Evolutionary conservation across 1,140 invertebrate genomes (phyloP), one percentile per base, ranked within the genome.

Genomic region (Heliconius eleuchia): DNA sequence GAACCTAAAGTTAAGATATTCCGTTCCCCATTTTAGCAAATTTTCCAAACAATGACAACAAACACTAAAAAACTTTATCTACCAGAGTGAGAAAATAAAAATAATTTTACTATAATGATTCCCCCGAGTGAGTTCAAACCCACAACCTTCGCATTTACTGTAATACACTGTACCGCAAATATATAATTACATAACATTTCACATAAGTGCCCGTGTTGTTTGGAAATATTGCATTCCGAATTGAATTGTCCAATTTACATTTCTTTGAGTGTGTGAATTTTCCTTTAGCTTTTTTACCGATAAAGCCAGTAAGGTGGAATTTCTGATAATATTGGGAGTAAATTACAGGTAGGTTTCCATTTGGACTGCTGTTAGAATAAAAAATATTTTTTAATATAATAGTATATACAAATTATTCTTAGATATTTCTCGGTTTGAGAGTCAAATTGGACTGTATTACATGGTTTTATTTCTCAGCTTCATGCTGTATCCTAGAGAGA

Each of bases 211-310:
- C 23, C n/a, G 30, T 27, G 60, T 66, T 66, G 60, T 66, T 66
- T 66, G 60, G 27, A 30, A 66, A 66, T 30, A 66, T 66, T 9
- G 60, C 27, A 13, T 66, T 66, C 60, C 27, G 11, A 66, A 66
- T 66, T 66, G 60, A 66, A 66, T 66, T 27, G 60, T 27, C 60
- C 60, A 66, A 66, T 66, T 66, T 66, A 66, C 60, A 66, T 66
- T 66, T 66, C 60, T 66, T 66, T 66, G 23, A 30, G 27, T 13
- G 60, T 66, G 60, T 66, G 60, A 66, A 66, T 66, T 66, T 66
- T 30, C 60, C 27, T 30, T 66, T 30, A 66, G 23, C 60, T 30
- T 66, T 66, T 60, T 66, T 66, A 66, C 27, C 60, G 60, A 66
- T 66, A 6, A 66, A 66, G 30, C 60, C 27, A 30, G 60, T 9